These are phyloP conservation scores for Plutella xylostella DNA, from an alignment of 2,888 invertebrate species.

Conservation along the genomic window DNA sequence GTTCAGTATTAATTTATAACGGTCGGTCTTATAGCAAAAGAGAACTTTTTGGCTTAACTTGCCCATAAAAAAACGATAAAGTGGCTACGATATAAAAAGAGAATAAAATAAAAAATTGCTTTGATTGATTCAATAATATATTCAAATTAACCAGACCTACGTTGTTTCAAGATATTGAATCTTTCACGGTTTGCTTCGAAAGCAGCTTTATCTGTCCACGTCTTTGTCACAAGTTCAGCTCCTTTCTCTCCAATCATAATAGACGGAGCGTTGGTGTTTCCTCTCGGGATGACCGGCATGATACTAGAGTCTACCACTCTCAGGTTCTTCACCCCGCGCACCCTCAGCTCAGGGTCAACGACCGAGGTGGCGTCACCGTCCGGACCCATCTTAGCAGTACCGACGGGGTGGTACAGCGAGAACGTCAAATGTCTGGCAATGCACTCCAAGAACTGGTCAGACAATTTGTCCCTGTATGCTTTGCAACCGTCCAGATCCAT, in stretches of 20 bases:
- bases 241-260: constrained; percentile 77
- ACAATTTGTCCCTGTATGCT: constrained; percentile 22
- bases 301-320: constrained; percentile 75
- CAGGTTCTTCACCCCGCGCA: constrained; percentile 60
- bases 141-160: too few species aligned
- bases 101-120: too few species aligned
- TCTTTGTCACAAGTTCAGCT: constrained; percentile 71
- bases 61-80: too few species aligned
- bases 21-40: too few species aligned
- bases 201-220: too few species aligned
- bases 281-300: constrained; percentile 73
- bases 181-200: too few species aligned
- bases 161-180: too few species aligned
- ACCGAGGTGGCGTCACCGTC: constrained; percentile 50
- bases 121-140: too few species aligned
- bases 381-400: constrained; percentile 74
- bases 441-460: constrained; percentile 36
- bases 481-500: constrained; percentile 36
- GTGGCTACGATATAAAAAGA: too few species aligned
- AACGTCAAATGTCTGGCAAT: constrained; percentile 34
- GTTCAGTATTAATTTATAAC: too few species aligned
- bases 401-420: constrained; percentile 77
- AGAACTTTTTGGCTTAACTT: too few species aligned
- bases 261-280: constrained; percentile 72
- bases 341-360: constrained; percentile 67